A percentile compares a stretch with the other conserved stretches of the same genome.
Evolutionary conservation across 1,140 invertebrate genomes (phyloP).

Genomic region (Drosophila chauvacae): DNA sequence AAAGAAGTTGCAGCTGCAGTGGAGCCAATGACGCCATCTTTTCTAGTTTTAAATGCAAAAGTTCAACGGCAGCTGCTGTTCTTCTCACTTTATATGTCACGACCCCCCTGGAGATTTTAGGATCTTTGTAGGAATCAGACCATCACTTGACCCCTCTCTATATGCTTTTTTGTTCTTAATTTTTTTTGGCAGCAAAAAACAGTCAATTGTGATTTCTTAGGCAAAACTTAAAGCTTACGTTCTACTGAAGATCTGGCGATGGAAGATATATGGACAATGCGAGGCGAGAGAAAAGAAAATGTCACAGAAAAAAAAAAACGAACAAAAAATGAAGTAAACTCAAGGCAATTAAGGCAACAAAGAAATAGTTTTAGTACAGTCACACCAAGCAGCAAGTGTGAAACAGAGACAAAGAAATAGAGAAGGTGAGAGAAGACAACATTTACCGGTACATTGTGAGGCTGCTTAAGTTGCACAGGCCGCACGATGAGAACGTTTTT

Average conservation of each 20-base stretch:
- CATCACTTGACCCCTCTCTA: slow-evolving; percentile 18
- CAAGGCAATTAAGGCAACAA: slow-evolving; percentile 22
- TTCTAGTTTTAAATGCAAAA: slow-evolving; percentile 11
- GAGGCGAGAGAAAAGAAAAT: slow-evolving; percentile 39
- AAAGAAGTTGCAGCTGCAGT: slow-evolving; percentile 20
- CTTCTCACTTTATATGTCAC: slow-evolving; percentile 8
- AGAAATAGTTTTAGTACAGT: slow-evolving; percentile 29
- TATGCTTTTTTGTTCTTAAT: not conserved
- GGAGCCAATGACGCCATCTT: slow-evolving; percentile 29
- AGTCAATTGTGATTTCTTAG: slow-evolving; percentile 41
- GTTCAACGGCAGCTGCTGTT: slow-evolving; percentile 19
- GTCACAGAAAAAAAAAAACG: not conserved
- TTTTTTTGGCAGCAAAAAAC: slow-evolving; percentile 44
- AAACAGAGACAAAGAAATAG: slow-evolving; percentile 22
- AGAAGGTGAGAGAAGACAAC: slow-evolving; percentile 40
- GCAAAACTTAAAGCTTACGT: slow-evolving; percentile 42
- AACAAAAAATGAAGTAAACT: slow-evolving; percentile 3
- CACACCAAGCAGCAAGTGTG: slow-evolving; percentile 37
- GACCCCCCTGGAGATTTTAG: slow-evolving; percentile 6
- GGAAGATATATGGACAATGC: slow-evolving; percentile 37
- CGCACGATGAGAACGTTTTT: slow-evolving; percentile 80
- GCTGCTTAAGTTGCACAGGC: slow-evolving; percentile 78
- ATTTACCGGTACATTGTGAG: slow-evolving; percentile 82
- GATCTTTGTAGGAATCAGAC: slow-evolving; percentile 33
- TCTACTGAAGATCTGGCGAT: slow-evolving; percentile 39